A percentile compares a stretch with the other conserved stretches of the same genome.
Evolutionary conservation across 2,113 vertebrate species (phyloP).

Genomic region (Tylochromis polylepis): DNA sequence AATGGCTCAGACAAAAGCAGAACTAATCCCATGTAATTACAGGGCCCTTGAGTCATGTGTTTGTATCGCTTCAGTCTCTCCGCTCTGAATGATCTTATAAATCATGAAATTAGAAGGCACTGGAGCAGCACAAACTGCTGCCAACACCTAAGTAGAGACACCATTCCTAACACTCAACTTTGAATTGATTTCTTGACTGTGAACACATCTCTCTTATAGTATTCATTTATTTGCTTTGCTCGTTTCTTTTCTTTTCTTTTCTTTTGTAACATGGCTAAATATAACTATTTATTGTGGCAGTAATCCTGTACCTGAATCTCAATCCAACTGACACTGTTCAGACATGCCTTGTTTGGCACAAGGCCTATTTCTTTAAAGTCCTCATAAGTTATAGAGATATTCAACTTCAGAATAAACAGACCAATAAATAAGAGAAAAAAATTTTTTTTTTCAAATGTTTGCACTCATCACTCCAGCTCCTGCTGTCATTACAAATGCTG

Average conservation of each 20-base stretch:
- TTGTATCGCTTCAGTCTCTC: neutral
- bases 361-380: neutral
- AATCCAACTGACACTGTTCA: neutral
- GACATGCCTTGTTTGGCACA: neutral
- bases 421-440: neutral
- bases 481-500: neutral
- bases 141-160: neutral
- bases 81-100: neutral
- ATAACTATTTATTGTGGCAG: neutral
- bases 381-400: neutral
- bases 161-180: neutral
- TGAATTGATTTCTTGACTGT: neutral
- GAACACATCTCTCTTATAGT: neutral
- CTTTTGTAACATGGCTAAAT: neutral
- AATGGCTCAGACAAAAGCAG: constrained; percentile 6
- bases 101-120: neutral
- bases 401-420: neutral
- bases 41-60: neutral
- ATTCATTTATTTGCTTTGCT: neutral
- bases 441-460: neutral
- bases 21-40: constrained; percentile 17
- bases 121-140: neutral
- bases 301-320: neutral
- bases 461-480: neutral
- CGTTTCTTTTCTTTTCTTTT: neutral